These are phyloP conservation scores for Diadegma fenestrale DNA, from an alignment of 2,888 invertebrate species.

Conservation along the genomic window DNA sequence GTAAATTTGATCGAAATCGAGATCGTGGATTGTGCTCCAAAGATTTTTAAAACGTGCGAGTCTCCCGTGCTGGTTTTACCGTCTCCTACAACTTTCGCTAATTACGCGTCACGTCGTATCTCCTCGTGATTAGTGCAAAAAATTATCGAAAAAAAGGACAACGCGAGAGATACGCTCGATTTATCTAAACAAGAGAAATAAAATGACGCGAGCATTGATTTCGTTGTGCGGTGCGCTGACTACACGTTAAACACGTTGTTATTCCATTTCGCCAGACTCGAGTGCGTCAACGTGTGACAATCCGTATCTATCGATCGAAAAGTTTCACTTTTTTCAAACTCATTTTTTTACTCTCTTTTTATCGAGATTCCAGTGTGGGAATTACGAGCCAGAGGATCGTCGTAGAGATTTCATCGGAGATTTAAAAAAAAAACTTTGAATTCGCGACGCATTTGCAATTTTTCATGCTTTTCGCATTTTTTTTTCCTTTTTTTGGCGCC, in stretches of 20 bases:
- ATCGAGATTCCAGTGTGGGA: slow-evolving; percentile 16
- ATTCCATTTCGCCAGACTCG: slow-evolving; percentile 21
- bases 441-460: neutral
- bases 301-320: slow-evolving; percentile 12
- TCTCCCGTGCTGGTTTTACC: slow-evolving; percentile 7
- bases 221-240: slow-evolving; percentile 29
- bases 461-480: too few species aligned
- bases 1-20: neutral
- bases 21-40: neutral
- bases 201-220: slow-evolving; percentile 15
- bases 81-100: neutral
- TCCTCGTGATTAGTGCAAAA: slow-evolving; percentile 42
- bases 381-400: neutral
- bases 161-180: neutral
- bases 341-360: neutral
- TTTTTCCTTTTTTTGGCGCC: neutral
- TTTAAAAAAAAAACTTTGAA: neutral
- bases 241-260: slow-evolving; percentile 21
- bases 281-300: slow-evolving; percentile 8
- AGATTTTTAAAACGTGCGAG: slow-evolving; percentile 33
- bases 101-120: slow-evolving; percentile 43
- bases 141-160: neutral
- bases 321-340: neutral
- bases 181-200: neutral
- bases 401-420: neutral